These are phyloP conservation scores for Edolisoma coerulescens DNA, from an alignment of 2,113 vertebrate species.

Conservation along the genomic window DNA sequence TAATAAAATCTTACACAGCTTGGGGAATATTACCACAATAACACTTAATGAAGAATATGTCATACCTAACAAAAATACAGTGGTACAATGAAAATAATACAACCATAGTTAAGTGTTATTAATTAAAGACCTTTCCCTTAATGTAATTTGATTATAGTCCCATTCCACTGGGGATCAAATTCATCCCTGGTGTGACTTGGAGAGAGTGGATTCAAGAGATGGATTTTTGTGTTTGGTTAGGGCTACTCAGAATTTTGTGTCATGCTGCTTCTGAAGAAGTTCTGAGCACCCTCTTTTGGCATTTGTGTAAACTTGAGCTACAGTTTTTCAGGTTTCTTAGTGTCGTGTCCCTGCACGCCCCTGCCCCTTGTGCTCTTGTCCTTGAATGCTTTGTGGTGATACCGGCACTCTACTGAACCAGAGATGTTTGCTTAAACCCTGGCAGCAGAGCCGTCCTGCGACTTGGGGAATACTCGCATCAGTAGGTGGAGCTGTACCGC, in stretches of 20 bases:
- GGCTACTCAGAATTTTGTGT: not conserved
- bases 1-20: constrained; percentile 21
- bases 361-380: not conserved
- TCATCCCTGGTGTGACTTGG: not conserved
- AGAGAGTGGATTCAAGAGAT: not conserved
- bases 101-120: not conserved
- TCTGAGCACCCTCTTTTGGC: not conserved
- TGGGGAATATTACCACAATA: not conserved
- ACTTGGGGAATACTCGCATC: not conserved
- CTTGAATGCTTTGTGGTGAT: not conserved
- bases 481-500: not conserved
- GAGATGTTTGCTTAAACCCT: not conserved
- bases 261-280: not conserved
- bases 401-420: not conserved
- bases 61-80: not conserved
- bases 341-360: not conserved
- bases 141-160: not conserved
- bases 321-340: not conserved
- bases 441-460: not conserved
- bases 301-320: not conserved
- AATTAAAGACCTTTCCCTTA: constrained; percentile 3
- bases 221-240: not conserved
- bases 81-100: not conserved
- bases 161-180: not conserved
- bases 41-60: not conserved